Base-by-base conservation (phyloP, 2,797 vertebrate species). In the Erethizon dorsatum region DNA sequence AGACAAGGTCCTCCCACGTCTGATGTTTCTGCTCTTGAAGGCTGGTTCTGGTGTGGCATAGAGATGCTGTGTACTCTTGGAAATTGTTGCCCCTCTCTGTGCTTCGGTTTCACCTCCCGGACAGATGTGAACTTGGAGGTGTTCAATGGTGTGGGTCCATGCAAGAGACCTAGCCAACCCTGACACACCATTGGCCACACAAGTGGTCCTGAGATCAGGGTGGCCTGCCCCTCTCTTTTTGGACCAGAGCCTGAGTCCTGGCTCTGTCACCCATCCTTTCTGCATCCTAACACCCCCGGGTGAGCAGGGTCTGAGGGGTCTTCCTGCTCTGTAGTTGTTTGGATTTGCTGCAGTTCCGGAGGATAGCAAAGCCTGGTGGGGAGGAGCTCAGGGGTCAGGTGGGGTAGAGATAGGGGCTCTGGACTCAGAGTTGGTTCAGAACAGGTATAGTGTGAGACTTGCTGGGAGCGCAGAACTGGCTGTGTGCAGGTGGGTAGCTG, bases 31-130 rank as follows among this genome's bases (percentile, higher is more conserved):
- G 50, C 82, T 93, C 57, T 67, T 63, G 18, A 10, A 26, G 82
- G 57, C 54, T 88, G 22, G 15, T 6, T 65, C n/a, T 75, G 26
- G 52, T 33, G 24, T 41, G 20, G 10, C 54, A 73, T 41, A 69
- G 47, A 97, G 69, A 84, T 85, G 56, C 65, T 45, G 13, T 31
- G 37, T 33, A 28, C 75, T 91, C 94, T 83, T 73, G 10, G 65
- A 86, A 63, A 71, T 2, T 33, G 11, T 37, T 54, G 79, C 11
- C 26, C 61, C 45, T 88, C n/a, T 84, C 95, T 52, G 61, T 57
- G 57, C 87, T 91, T 91, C 57, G 6, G 5, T 75, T 83, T 95
- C 69, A 87, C 33, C 37, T 65, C 37, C 65, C 54, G 2, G 45
- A 45, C 45, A 50, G 80, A 78, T 17, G 18, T 73, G 83, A 77